These are phyloP conservation scores for Phymorhynchus buccinoides DNA, from an alignment of 1,140 invertebrate species.

Conservation along the genomic window DNA sequence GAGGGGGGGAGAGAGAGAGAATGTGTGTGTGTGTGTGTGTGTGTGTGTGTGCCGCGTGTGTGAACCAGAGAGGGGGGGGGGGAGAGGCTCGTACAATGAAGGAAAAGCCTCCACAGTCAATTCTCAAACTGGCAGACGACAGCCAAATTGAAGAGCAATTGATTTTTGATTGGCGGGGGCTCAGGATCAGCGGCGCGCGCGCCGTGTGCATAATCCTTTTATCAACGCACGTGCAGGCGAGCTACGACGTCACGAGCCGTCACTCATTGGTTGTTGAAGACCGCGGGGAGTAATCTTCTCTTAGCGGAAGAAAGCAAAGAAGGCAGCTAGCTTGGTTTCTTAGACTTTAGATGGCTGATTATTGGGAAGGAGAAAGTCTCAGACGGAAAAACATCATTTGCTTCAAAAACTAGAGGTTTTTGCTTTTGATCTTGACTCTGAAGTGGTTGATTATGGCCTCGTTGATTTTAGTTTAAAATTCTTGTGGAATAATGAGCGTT, in stretches of 20 bases:
- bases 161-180: slow-evolving; percentile 26
- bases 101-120: background rate
- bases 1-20: no score
- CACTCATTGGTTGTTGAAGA: slow-evolving; percentile 7
- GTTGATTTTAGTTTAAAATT: no score
- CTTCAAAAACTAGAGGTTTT: background rate
- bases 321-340: background rate
- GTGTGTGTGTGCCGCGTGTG: no score
- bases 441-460: no score
- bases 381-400: background rate
- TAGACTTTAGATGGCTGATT: background rate
- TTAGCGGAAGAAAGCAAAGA: background rate
- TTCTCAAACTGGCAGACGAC: background rate
- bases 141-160: slow-evolving; percentile 30
- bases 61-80: no score
- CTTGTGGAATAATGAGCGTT: no score
- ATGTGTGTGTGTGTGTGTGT: no score
- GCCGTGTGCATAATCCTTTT: slow-evolving; percentile 11
- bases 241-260: slow-evolving; percentile 5
- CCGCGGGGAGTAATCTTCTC: background rate
- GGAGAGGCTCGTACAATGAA: background rate
- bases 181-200: background rate
- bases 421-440: background rate
- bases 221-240: slow-evolving; percentile 20
- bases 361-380: no score